phyloP scores from a whole-genome alignment of 30 jellyfish, hydroid and myxozoan genomes.

The Haliclystus octoradiatus region DNA sequence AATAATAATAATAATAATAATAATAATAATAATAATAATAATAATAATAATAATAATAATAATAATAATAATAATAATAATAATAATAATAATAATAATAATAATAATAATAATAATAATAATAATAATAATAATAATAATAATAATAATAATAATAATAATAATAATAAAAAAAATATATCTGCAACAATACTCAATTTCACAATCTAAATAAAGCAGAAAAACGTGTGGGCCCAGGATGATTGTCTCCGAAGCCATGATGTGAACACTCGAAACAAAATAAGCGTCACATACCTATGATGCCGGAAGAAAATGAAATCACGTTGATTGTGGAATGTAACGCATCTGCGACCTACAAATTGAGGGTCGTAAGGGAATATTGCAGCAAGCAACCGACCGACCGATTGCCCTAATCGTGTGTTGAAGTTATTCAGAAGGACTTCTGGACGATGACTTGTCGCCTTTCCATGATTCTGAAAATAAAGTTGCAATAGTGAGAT shows the following conservation, averaged over 20 bases:
- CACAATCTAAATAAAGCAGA: no score
- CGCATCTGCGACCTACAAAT: slow-evolving; percentile 68
- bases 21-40: neutral
- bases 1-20: no score
- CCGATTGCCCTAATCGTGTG: slow-evolving; percentile 82
- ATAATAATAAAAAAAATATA: neutral
- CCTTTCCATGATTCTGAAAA: slow-evolving; percentile 62
- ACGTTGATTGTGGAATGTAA: slow-evolving; percentile 83
- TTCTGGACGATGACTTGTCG: slow-evolving; percentile 69
- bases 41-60: neutral
- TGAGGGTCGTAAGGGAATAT: slow-evolving; percentile 82
- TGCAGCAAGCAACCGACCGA: slow-evolving; percentile 79
- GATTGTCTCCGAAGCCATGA: no score
- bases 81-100: neutral
- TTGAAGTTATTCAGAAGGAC: slow-evolving; percentile 69
- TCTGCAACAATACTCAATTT: no score
- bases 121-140: neutral
- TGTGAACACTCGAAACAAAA: no score
- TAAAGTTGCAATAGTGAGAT: neutral
- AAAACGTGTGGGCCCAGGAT: no score
- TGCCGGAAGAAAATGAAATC: slow-evolving; percentile 89
- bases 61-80: neutral
- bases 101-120: neutral
- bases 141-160: neutral
- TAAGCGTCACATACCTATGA: slow-evolving; percentile 85